A percentile compares a stretch with the other conserved stretches of the same genome.
Evolutionary conservation across 2,113 vertebrate genomes (phyloP).

Genomic region (Aviceda subcristata): DNA sequence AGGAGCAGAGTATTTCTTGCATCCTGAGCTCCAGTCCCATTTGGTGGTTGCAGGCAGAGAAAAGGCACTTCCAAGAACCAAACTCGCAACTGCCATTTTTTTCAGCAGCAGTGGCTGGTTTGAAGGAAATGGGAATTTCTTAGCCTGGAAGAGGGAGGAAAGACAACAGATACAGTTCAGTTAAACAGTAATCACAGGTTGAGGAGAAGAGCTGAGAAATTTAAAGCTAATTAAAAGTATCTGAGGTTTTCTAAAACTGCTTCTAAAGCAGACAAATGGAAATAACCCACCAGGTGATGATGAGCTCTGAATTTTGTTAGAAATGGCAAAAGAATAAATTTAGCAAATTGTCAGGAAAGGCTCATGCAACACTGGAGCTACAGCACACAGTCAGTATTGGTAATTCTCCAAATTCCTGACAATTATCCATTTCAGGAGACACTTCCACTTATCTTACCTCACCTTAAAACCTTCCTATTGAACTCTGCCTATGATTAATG

Average conservation of each 20-base stretch:
- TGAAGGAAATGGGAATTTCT: not conserved
- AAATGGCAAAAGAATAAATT: slow-evolving; percentile 33
- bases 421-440: not conserved
- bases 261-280: slow-evolving; percentile 45
- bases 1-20: not conserved
- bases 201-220: slow-evolving; percentile 7
- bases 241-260: slow-evolving; percentile 25
- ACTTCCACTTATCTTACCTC: not conserved
- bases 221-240: slow-evolving; percentile 57
- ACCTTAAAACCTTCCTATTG: not conserved
- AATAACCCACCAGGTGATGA: slow-evolving; percentile 41
- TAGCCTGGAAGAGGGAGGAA: not conserved
- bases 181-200: slow-evolving; percentile 41
- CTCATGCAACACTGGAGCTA: not conserved
- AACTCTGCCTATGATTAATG: slow-evolving; percentile 2
- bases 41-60: not conserved
- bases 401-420: slow-evolving; percentile 18
- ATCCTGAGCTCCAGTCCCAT: not conserved
- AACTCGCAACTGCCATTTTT: not conserved
- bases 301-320: slow-evolving; percentile 35
- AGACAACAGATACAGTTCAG: not conserved
- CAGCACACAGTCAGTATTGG: not conserved
- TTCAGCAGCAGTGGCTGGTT: not conserved
- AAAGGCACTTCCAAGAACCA: not conserved
- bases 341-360: slow-evolving; percentile 20